Evolutionary conservation across 2,888 invertebrate species (phyloP).

Genomic region (Ptychoptera contaminata): DNA sequence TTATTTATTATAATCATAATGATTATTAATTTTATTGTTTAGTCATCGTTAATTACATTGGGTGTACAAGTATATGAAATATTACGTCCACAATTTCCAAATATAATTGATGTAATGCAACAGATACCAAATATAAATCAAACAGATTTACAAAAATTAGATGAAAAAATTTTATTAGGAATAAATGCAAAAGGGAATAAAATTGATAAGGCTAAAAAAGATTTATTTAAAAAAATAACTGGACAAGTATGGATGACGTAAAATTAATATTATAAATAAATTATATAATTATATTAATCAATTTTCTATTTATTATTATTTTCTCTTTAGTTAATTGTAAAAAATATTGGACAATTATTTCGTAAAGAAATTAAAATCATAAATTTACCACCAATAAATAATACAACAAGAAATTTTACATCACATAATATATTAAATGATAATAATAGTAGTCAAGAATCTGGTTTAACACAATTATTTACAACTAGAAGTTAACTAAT

Average conservation of each 20-base stretch:
- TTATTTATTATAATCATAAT: conserved; percentile 1
- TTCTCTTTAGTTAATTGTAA: conserved; percentile 53
- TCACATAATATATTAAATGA: background rate
- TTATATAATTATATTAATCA: background rate
- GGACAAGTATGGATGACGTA: conserved; percentile 41
- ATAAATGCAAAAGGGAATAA: conserved; percentile 51
- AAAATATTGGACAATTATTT: conserved; percentile 75
- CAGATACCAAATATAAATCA: conserved; percentile 71
- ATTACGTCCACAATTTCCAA: conserved; percentile 59
- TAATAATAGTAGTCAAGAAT: conserved; percentile 23
- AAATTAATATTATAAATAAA: background rate
- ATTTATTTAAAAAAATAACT: conserved; percentile 78
- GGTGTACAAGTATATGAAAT: conserved; percentile 78
- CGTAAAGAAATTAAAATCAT: conserved; percentile 75
- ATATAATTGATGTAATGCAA: conserved; percentile 46
- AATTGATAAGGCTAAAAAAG: conserved; percentile 79
- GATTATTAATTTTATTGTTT: background rate
- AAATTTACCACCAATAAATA: conserved; percentile 56
- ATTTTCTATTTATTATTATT: background rate
- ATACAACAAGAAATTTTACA: conserved; percentile 12
- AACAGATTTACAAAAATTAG: conserved; percentile 66
- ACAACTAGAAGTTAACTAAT: conserved; percentile 7
- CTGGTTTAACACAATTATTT: conserved; percentile 22
- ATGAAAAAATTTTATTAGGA: conserved; percentile 58
- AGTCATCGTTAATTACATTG: conserved; percentile 47